phyloP scores from a whole-genome alignment of 1,140 invertebrate species.

The Metopolophium dirhodum region DNA sequence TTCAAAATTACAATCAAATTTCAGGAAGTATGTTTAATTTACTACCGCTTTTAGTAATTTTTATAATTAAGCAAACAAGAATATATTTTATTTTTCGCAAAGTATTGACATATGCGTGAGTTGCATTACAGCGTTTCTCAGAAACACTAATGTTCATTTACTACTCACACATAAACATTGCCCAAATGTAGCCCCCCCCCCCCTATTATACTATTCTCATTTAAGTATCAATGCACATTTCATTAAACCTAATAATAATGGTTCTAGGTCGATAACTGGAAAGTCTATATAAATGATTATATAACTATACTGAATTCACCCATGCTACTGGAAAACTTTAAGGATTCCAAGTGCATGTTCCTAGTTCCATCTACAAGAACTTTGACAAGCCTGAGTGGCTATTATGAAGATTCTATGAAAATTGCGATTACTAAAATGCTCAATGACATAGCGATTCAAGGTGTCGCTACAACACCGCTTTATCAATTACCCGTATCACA shows the following conservation, averaged over 20 bases:
- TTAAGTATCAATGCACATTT: constrained; percentile 59
- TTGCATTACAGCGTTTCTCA: too few species aligned
- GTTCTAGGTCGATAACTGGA: constrained; percentile 65
- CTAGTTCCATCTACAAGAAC: constrained; percentile 58
- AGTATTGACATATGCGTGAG: too few species aligned
- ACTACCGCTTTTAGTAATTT: too few species aligned
- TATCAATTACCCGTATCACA: constrained; percentile 36
- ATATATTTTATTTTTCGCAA: too few species aligned
- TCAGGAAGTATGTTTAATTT: too few species aligned
- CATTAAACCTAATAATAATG: constrained; percentile 22
- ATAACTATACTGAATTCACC: constrained; percentile 57
- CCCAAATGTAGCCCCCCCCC: too few species aligned
- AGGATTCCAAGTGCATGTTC: constrained; percentile 57
- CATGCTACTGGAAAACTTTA: constrained; percentile 56
- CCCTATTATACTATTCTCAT: not conserved
- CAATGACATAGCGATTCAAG: constrained; percentile 45
- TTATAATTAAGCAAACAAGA: too few species aligned
- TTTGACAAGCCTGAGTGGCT: constrained; percentile 62
- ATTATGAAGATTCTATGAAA: constrained; percentile 64
- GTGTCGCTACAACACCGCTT: constrained; percentile 42
- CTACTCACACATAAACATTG: too few species aligned
- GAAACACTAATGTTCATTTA: too few species aligned
- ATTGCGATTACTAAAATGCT: constrained; percentile 62
- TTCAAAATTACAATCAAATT: too few species aligned
- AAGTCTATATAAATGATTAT: constrained; percentile 62